Evolutionary conservation across 1,140 invertebrate species (phyloP), one percentile per base, ranked within the genome.

Genomic region (Trichonephila clavipes): DNA sequence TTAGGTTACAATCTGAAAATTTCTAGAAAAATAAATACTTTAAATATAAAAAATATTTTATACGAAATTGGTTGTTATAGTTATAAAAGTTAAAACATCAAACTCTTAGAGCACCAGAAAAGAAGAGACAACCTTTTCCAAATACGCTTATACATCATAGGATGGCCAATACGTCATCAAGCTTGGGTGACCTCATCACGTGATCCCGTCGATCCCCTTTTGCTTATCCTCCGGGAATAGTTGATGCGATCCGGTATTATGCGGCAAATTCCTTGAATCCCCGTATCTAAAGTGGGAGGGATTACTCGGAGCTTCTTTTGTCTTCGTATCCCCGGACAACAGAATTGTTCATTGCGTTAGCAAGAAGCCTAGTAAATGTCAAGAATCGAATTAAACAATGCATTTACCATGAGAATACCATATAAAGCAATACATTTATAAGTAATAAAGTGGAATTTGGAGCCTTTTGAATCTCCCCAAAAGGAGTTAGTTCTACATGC

Each of bases 231-330:
- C 40, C 40, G 82, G 82, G 77, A 82, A 83, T n/a, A 34, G 72
- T 40, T 77, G 72, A 77, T 77, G 44, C n/a, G 82, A 83, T 83
- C 82, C 44, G 82, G 82, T 83, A 58, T 83, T 83, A 83, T 83
- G 82, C 82, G 24, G 40, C 82, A 83, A 83, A 83, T 83, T 51
- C 82, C 21, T 83, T 83, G 82, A 83, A 59, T 83, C 82, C 82
- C 82, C 82, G 82, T 83, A 83, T 83, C 82, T 83, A 83, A 83
- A 83, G 82, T 83, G 82, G 82, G 82, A 59, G 82, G 82, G 82
- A 58, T 83, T 58, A 58, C 82, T 14, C 24, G 21, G 77, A 51
- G 14, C 51, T 51, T 77, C n/a, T 77, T 77, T 24, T 24, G 16
- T 64, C 62, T 16, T 51, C 51, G 51, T 0, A 69, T 69, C 24